Evolutionary conservation across 2,797 vertebrate genomes (phyloP).

Genomic region (Pangasius macronema): DNA sequence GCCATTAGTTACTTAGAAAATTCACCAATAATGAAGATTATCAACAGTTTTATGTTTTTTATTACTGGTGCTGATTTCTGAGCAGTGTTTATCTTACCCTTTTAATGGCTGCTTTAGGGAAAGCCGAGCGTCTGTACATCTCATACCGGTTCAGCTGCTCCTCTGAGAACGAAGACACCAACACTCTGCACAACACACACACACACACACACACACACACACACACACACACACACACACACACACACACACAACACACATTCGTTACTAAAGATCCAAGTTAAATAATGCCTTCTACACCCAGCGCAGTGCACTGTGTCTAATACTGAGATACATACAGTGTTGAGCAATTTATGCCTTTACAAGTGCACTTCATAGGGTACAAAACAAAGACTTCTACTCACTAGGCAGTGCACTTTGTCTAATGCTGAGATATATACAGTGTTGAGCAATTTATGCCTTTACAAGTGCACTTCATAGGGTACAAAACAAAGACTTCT

Average conservation of each 20-base stretch:
- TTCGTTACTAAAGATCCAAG: background rate
- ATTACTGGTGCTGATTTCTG: background rate
- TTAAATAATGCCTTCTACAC: background rate
- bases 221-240: conserved; percentile 6
- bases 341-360: too few species aligned
- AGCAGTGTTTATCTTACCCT: conserved; percentile 72
- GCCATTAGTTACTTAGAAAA: background rate
- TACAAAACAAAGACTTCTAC: too few species aligned
- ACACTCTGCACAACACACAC: conserved; percentile 75
- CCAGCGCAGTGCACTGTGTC: background rate
- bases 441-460: too few species aligned
- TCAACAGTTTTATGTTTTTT: background rate
- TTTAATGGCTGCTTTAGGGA: conserved; percentile 97
- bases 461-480: too few species aligned
- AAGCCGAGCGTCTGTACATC: conserved; percentile 95
- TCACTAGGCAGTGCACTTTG: too few species aligned
- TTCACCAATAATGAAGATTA: background rate
- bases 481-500: too few species aligned
- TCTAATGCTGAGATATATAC: background rate
- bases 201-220: background rate
- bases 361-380: too few species aligned
- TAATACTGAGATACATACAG: background rate
- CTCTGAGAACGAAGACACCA: conserved; percentile 97
- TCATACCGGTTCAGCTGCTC: conserved; percentile 98
- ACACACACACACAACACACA: background rate